A percentile compares a stretch with the other conserved stretches of the same genome.
Conservation (phyloP, 53 echinoderm and acorn worm genomes). For the Apostichopus leukothele region DNA sequence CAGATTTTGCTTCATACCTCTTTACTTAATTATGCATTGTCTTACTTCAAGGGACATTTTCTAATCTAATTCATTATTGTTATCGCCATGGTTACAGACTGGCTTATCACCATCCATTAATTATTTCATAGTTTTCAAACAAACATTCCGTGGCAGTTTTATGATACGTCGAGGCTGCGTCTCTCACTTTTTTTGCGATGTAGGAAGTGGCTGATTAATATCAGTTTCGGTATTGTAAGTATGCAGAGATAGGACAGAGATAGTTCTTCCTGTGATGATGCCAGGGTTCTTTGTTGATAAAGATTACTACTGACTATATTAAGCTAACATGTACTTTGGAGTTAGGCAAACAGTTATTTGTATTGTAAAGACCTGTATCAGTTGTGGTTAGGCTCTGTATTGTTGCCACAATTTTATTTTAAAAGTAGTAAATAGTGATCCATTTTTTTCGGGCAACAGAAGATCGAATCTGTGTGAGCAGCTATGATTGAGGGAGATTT, state of each 20-base stretch:
- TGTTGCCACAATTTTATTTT: too few relatives aligned
- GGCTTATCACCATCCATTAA: background rate
- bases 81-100: background rate
- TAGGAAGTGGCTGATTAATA: background rate
- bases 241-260: background rate
- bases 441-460: too few relatives aligned
- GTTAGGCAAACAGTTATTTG: background rate
- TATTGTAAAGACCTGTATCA: too few relatives aligned
- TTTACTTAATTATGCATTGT: too few relatives aligned
- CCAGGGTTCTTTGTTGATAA: background rate
- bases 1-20: too few relatives aligned
- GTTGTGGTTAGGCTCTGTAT: too few relatives aligned
- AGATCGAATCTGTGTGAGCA: too few relatives aligned
- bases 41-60: background rate
- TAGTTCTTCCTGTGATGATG: background rate
- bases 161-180: background rate
- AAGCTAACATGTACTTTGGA: constrained; percentile 7
- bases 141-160: background rate
- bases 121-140: background rate
- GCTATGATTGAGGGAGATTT: too few relatives aligned
- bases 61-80: constrained; percentile 8
- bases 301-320: background rate
- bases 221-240: constrained; percentile 7
- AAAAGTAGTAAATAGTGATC: too few relatives aligned
- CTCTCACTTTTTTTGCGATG: background rate